A percentile compares a stretch with the other conserved stretches of the same genome.
Evolutionary conservation across 1,140 invertebrate species (phyloP).

Genomic region (Eufriesea mexicana): DNA sequence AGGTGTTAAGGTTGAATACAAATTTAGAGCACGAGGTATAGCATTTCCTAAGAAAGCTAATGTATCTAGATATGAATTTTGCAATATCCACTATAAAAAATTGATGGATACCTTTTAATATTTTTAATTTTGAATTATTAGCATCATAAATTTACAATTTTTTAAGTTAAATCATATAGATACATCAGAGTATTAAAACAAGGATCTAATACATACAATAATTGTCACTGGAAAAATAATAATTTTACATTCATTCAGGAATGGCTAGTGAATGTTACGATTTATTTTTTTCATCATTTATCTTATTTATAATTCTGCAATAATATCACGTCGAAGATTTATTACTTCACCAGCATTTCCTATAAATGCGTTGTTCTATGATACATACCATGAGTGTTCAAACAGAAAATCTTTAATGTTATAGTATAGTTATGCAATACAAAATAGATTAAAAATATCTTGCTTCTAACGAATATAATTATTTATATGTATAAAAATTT

Average conservation of each 20-base stretch:
- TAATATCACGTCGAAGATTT: not conserved
- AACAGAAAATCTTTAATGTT: slow-evolving; percentile 19
- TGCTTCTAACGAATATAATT: not conserved
- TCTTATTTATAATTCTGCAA: slow-evolving; percentile 28
- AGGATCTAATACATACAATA: slow-evolving; percentile 22
- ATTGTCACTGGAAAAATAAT: slow-evolving; percentile 39
- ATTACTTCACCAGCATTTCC: slow-evolving; percentile 33
- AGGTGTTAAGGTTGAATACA: slow-evolving; percentile 45
- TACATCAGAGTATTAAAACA: slow-evolving; percentile 57
- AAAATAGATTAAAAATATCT: slow-evolving; percentile 1
- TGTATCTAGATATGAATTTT: slow-evolving; percentile 61
- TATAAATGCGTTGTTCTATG: slow-evolving; percentile 24
- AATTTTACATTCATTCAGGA: slow-evolving; percentile 36
- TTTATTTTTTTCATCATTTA: not conserved
- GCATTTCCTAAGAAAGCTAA: slow-evolving; percentile 38
- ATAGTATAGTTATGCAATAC: not conserved
- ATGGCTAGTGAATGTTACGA: slow-evolving; percentile 46
- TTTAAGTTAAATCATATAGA: slow-evolving; percentile 49
- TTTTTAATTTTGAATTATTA: slow-evolving; percentile 34
- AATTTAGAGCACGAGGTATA: slow-evolving; percentile 25
- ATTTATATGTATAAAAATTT: slow-evolving; percentile 17
- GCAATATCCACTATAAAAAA: slow-evolving; percentile 29
- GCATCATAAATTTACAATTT: not conserved
- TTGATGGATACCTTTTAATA: slow-evolving; percentile 24
- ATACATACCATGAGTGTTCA: slow-evolving; percentile 24